phyloP scores from a whole-genome alignment of 2,797 vertebrate genomes.

The Hippocampus kuda region DNA sequence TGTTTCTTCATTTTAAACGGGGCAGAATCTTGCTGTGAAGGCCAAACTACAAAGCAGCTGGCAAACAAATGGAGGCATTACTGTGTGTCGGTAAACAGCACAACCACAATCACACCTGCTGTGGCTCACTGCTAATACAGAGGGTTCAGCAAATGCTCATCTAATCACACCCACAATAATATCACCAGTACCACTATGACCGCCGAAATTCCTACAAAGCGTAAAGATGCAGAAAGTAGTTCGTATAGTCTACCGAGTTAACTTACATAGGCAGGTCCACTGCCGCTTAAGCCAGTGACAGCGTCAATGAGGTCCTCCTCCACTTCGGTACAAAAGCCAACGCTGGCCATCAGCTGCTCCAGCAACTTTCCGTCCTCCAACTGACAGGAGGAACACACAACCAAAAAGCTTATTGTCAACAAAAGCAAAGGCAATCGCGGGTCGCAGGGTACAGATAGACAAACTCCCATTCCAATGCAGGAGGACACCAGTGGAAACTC shows the following conservation, averaged over 20 bases:
- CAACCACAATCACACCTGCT: neutral
- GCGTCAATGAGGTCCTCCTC: constrained; percentile 92
- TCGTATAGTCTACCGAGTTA: neutral
- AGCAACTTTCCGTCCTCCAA: constrained; percentile 81
- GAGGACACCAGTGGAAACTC: too few relatives aligned
- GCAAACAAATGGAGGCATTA: neutral
- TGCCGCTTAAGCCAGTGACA: constrained; percentile 87
- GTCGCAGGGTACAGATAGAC: too few relatives aligned
- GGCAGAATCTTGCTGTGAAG: neutral
- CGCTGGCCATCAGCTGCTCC: constrained; percentile 87
- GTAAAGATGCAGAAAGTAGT: neutral
- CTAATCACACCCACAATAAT: neutral
- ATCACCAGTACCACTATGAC: neutral
- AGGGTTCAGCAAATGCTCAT: neutral
- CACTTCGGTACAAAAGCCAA: constrained; percentile 89
- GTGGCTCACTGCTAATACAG: neutral
- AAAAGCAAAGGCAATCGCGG: neutral
- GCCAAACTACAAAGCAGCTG: neutral
- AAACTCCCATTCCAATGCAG: too few relatives aligned
- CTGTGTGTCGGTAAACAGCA: neutral
- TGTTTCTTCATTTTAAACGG: neutral
- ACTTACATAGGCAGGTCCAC: constrained; percentile 88
- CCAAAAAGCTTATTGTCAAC: neutral
- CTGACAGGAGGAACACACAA: constrained; percentile 17
- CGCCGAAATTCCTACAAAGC: neutral